Evolutionary conservation across 2,797 vertebrate genomes (phyloP), one percentile per base, ranked within the genome.

Genomic region (Lagocephalus sceleratus): DNA sequence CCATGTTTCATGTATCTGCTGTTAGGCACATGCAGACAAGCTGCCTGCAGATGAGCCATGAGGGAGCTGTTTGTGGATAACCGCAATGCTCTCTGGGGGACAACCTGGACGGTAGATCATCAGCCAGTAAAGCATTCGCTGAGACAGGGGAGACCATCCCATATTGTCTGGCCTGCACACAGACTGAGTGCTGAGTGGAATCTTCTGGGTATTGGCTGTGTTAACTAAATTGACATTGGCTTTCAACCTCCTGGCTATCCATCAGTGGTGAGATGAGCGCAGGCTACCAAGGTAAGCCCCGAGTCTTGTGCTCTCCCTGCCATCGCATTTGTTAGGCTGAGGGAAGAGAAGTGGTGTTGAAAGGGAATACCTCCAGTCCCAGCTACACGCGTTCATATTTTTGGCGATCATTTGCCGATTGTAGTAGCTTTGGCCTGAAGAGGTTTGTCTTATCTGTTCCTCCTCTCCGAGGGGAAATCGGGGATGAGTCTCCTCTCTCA

Each of bases 201-300:
- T 82, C 82, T 84, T 81, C 78, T 63, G 79, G 80, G 80, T 76
- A 83, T 80, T 79, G 78, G 76, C 78, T 70, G 80, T 76, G 83
- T 84, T 88, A 85, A 86, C 73, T 82, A 82, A 87, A 89, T 81
- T 82, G 84, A 85, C 83, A 85, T 65, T 84, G 81, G 76, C 85
- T 82, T 86, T 71, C 71, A 75, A 85, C 83, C 86, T 85, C 79
- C 63, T 47, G 65, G 82, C 84, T 63, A 84, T 85, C 81, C 76
- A 78, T 89, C 86, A 87, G 71, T 38, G 58, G 46, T 72, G 73
- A 67, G 63, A 71, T 60, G 75, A 78, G 64, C 55, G 26, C 50
- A 56, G 58, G 59, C 64, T 50, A n/a, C 46, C 60, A 59, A 68
- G 71, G 76, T 75, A 85, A 79, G 68, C 66, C 69, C 66, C 4